Evolutionary conservation across 2,888 invertebrate species (phyloP).

Genomic region (Nemapogon koenigi): DNA sequence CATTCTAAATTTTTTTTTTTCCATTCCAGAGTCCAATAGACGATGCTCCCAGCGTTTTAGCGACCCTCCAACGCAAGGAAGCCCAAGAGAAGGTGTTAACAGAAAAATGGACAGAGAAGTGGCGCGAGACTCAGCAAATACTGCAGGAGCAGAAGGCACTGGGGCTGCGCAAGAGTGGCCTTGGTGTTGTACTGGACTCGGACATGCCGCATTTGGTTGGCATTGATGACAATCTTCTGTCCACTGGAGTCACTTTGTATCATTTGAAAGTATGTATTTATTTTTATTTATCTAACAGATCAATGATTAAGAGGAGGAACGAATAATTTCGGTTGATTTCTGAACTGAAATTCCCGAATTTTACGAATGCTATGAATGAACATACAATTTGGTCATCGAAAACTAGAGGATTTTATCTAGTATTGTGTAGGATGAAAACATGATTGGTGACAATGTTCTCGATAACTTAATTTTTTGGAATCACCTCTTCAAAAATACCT

Average conservation of each 20-base stretch:
- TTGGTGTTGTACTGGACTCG: conserved; percentile 88
- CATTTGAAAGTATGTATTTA: conserved; percentile 89
- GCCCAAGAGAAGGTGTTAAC: conserved; percentile 89
- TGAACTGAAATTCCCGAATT: too few species aligned
- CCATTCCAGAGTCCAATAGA: conserved; percentile 53
- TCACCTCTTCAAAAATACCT: too few species aligned
- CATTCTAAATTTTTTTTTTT: too few species aligned
- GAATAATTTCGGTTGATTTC: too few species aligned
- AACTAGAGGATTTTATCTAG: too few species aligned
- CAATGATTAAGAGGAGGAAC: too few species aligned
- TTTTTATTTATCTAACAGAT: too few species aligned
- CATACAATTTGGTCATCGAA: too few species aligned
- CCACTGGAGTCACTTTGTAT: conserved; percentile 90
- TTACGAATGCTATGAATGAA: too few species aligned
- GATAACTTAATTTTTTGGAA: too few species aligned
- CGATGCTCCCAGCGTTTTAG: conserved; percentile 72
- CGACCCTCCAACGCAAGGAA: conserved; percentile 87
- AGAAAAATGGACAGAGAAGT: conserved; percentile 93
- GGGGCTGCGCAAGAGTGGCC: conserved; percentile 84
- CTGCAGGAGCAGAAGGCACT: conserved; percentile 87
- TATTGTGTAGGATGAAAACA: too few species aligned
- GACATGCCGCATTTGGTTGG: conserved; percentile 92
- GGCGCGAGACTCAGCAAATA: conserved; percentile 90
- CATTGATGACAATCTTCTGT: conserved; percentile 88
- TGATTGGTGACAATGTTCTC: too few species aligned